A percentile compares a stretch with the other conserved stretches of the same genome.
Evolutionary conservation across 2,888 invertebrate species (phyloP).

Genomic region (Siphlonurus alternatus): DNA sequence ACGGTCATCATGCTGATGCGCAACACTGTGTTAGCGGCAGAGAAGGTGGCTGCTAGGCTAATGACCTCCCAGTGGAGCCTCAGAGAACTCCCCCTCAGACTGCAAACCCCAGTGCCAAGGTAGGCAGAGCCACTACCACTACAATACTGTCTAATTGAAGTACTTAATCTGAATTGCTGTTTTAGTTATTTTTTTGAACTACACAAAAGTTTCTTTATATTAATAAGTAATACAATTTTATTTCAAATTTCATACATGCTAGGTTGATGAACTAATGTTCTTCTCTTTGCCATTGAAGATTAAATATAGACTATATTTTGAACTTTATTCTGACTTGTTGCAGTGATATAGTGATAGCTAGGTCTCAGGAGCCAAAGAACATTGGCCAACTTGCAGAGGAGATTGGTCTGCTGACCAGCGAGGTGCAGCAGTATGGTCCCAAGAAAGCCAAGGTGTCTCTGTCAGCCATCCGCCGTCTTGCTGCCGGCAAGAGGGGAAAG

Average conservation of each 20-base stretch:
- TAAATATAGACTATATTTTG: too few species aligned
- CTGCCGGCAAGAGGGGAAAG: conserved; percentile 55
- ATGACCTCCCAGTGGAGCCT: conserved; percentile 53
- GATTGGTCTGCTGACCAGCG: conserved; percentile 62
- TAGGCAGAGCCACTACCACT: too few species aligned
- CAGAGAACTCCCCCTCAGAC: conserved; percentile 42
- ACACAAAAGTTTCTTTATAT: too few species aligned
- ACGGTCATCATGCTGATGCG: conserved; percentile 96
- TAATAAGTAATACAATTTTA: too few species aligned
- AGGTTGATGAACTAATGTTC: too few species aligned
- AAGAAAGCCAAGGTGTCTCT: conserved; percentile 90
- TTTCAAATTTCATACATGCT: too few species aligned
- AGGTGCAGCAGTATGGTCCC: conserved; percentile 79
- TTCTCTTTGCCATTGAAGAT: too few species aligned
- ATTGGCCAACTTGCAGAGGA: conserved; percentile 60
- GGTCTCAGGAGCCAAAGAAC: conserved; percentile 73
- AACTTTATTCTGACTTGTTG: too few species aligned
- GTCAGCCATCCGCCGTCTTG: conserved; percentile 56
- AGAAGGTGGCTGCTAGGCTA: conserved; percentile 38
- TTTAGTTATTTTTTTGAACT: too few species aligned
- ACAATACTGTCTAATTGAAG: too few species aligned
- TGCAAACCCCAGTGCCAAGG: conserved; percentile 68
- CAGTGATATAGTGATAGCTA: conserved; percentile 81
- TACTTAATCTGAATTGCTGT: too few species aligned
- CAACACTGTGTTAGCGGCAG: conserved; percentile 80